Evolutionary conservation across 1,140 invertebrate genomes (phyloP), one percentile per base, ranked within the genome.

Genomic region (Brachionus manjavacas): DNA sequence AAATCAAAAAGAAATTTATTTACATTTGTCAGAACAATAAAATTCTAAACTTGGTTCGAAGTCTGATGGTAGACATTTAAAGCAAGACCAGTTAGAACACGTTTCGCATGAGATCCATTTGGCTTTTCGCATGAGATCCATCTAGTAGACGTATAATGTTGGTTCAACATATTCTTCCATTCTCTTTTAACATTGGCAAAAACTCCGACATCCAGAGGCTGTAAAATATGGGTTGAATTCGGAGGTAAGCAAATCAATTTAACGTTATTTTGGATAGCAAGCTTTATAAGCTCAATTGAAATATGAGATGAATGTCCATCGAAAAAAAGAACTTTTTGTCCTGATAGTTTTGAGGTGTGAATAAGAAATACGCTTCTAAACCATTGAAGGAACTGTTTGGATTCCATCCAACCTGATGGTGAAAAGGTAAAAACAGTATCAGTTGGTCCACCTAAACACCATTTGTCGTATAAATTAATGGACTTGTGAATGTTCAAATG

Each of bases 291-390:
- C n/a, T n/a, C n/a, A n/a, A n/a, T n/a, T n/a, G n/a, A n/a, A n/a
- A n/a, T n/a, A n/a, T n/a, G n/a, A n/a, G 31, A 35, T 16, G 25
- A 72, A 72, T 66, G 64, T 66, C 64, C 64, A 66, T 66, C 64
- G 11, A 28, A 66, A 52, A 52, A 52, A 52, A 52, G 49, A 52
- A 52, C 49, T 52, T 52, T 52, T n/a, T 66, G 60, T 66, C 60
- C 6, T 66, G 16, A 31, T 28, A 28, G 23, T 66, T 66, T 66
- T 28, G 28, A 31, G 28, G 20, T 31, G 28, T 66, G 23, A 35
- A 72, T 35, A 35, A 72, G 68, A 72, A 72, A 39, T 28, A 72
- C n/a, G n/a, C n/a, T n/a, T n/a, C n/a, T n/a, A n/a, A n/a, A n/a
- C n/a, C n/a, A n/a, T n/a, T n/a, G n/a, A n/a, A n/a, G n/a, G n/a